Conservation (phyloP, 2,888 invertebrate species). For the Oligia latruncula region DNA sequence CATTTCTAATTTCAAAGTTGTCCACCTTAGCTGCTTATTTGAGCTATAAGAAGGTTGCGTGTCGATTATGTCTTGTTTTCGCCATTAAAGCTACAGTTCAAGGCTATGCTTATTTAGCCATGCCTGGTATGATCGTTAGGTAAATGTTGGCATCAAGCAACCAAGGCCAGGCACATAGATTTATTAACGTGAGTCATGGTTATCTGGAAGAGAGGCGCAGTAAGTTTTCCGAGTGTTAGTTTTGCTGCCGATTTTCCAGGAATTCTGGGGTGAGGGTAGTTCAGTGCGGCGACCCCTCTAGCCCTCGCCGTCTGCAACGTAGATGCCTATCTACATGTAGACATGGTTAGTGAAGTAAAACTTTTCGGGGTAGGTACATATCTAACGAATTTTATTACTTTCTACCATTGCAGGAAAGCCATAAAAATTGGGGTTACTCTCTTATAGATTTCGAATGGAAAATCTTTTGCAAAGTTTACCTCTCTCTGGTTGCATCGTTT, state of each 20-base stretch:
- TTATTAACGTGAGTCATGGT: slow-evolving; percentile 59
- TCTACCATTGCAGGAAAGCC: slow-evolving; percentile 19
- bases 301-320: slow-evolving; percentile 68
- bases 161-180: slow-evolving; percentile 62
- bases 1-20: slow-evolving; percentile 50
- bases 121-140: slow-evolving; percentile 58
- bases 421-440: slow-evolving; percentile 22
- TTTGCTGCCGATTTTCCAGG: slow-evolving; percentile 69
- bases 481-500: slow-evolving; percentile 15
- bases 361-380: slow-evolving; percentile 58
- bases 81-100: slow-evolving; percentile 58
- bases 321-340: slow-evolving; percentile 52
- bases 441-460: slow-evolving; percentile 12
- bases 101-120: slow-evolving; percentile 62
- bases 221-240: slow-evolving; percentile 62
- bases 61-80: slow-evolving; percentile 60
- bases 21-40: slow-evolving; percentile 54
- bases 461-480: slow-evolving; percentile 14
- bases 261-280: slow-evolving; percentile 65
- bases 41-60: slow-evolving; percentile 61
- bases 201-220: slow-evolving; percentile 52
- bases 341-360: slow-evolving; percentile 42
- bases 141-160: slow-evolving; percentile 49
- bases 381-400: slow-evolving; percentile 32
- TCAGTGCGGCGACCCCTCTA: slow-evolving; percentile 68